phyloP scores from a whole-genome alignment of 2,113 vertebrate species.

The Pterocles burchelli region DNA sequence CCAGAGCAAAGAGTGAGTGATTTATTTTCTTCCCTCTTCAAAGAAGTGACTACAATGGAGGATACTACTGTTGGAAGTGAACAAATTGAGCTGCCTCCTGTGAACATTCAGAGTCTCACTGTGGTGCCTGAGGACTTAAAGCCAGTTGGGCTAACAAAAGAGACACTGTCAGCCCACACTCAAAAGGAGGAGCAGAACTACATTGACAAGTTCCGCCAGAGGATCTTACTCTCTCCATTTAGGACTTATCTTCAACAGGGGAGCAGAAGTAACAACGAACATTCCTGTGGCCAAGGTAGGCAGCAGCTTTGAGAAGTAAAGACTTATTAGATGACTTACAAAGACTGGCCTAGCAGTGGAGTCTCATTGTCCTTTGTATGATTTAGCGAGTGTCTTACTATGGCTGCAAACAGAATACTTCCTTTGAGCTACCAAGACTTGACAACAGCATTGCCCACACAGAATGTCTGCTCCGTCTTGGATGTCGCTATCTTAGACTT shows the following conservation, averaged over 20 bases:
- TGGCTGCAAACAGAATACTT: neutral
- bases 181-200: slow-evolving; percentile 90
- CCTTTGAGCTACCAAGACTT: neutral
- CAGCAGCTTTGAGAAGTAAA: neutral
- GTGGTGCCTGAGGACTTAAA: slow-evolving; percentile 70
- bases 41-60: slow-evolving; percentile 83
- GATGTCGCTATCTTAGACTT: neutral
- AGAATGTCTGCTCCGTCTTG: neutral
- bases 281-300: slow-evolving; percentile 79
- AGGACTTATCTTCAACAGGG: slow-evolving; percentile 83
- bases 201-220: slow-evolving; percentile 82
- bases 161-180: slow-evolving; percentile 86
- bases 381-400: neutral
- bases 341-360: neutral
- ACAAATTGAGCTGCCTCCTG: slow-evolving; percentile 68
- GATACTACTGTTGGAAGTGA: slow-evolving; percentile 76
- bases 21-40: slow-evolving; percentile 13
- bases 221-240: slow-evolving; percentile 84
- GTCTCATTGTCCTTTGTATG: neutral
- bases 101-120: slow-evolving; percentile 4
- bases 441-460: neutral
- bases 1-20: neutral
- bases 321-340: neutral
- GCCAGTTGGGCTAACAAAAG: slow-evolving; percentile 83
- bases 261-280: slow-evolving; percentile 69